Base-by-base conservation (phyloP, 2,113 vertebrate genomes). In the Psettodes erumei region DNA sequence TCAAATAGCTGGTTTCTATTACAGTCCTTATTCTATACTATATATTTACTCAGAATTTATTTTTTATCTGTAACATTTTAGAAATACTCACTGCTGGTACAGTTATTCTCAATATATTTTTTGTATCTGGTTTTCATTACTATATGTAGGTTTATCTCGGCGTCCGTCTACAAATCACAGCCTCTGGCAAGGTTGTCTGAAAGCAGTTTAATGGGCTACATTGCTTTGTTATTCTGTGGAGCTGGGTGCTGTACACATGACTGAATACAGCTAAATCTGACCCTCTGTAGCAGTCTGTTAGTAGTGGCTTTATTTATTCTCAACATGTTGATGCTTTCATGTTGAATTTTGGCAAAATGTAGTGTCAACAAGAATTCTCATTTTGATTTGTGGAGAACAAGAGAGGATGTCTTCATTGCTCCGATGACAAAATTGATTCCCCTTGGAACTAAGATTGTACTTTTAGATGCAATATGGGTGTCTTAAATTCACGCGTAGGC, bases 1-100 rank as follows among this genome's bases (percentile, higher is more conserved):
- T 96, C 93, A 93, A 96, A 97, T 96, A 98, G 96, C 96, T 98
- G 96, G 96, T 96, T 96, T 97, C 96, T 98, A 96, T 98, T 96
- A 94, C 94, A 96, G 92, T 94, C 94, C 90, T 92, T 95, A 91
- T 93, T 93, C 95, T 95, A 95, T 94, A 92, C 94, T 94, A 94
- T 92, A 94, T 94, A 94, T 94, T 90, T 89, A 86, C 94, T 95
- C 93, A 94, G 94, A 96, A 92, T 93, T 95, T 94, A 95, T 96
- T 95, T 95, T 96, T 96, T 94, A 93, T 95, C 95, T 95, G 91
- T 95, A 95, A 95, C 95, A 91, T 91, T 94, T 93, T 96, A 96
- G 95, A 94, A 95, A 95, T 94, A 95, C 94, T 95, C 95, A 96
- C 98, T 99, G 98, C 98, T 99, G 98, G 97, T 94, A 96, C 97